These are phyloP conservation scores for Motacilla alba DNA, from an alignment of 2,113 vertebrate genomes.

Conservation along the genomic window DNA sequence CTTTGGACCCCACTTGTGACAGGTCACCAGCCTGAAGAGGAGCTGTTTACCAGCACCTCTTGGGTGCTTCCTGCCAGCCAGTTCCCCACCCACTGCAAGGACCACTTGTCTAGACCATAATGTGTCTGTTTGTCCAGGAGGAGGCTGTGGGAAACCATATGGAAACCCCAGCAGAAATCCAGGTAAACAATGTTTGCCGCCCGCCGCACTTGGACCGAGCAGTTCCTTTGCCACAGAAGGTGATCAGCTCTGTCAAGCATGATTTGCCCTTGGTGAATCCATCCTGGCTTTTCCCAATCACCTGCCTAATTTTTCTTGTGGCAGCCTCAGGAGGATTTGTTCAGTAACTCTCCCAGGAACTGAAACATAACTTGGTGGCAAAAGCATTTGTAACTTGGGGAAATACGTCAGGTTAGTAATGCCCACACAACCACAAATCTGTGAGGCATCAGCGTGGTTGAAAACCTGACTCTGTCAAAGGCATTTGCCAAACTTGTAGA, in stretches of 20 bases:
- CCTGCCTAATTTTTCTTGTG: not conserved
- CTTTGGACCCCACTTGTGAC: not conserved
- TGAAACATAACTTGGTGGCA: not conserved
- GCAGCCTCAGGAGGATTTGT: not conserved
- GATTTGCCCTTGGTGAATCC: not conserved
- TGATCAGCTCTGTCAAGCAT: not conserved
- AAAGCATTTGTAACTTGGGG: not conserved
- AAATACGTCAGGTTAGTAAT: not conserved
- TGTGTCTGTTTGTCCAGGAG: not conserved
- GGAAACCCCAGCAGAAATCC: not conserved
- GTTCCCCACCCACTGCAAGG: not conserved
- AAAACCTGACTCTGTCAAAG: not conserved
- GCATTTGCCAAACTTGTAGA: not conserved
- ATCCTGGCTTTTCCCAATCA: not conserved
- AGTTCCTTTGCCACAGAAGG: not conserved
- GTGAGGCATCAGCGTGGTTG: not conserved
- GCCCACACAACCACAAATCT: accelerated
- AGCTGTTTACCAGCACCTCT: not conserved
- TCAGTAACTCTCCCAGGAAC: not conserved
- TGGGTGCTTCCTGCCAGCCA: not conserved
- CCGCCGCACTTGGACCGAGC: accelerated
- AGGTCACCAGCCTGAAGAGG: not conserved
- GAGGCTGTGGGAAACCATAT: not conserved
- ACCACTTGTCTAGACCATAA: no score
- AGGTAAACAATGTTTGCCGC: accelerated